Base-by-base conservation (phyloP, 2,113 vertebrate species). In the Diphyllodes magnificus region DNA sequence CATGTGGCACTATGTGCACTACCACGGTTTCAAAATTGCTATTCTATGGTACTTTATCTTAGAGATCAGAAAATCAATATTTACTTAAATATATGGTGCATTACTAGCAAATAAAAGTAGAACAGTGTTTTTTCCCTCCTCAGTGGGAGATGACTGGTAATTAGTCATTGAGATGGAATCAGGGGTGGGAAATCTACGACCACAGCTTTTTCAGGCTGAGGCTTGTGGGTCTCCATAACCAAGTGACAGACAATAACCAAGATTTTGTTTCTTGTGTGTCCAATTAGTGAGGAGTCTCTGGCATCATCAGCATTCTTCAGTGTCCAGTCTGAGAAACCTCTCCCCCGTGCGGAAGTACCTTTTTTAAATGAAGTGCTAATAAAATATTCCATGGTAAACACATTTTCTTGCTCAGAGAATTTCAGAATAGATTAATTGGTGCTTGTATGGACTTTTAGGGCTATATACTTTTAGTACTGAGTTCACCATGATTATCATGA, bases 11-110 rank as follows among this genome's bases (percentile, higher is more conserved):
- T 90, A 7, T 77, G 40, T 81, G 82, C 50, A 44, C 40, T 90
- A 60, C n/a, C 28, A 39, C 39, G 0, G 1, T 71, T 96, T 90
- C 60, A 93, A 90, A 93, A 93, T 93, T 88, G 60, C 79, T 53
- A 25, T 93, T 92, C 76, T 83, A 13, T 64, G 92, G 33, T 71
- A 83, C 79, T 96, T 88, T 59, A 92, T 95, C 90, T 96, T 83
- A 44, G 44, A 71, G 85, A 92, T 95, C 80, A 91, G 61, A 95
- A 96, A 96, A 95, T 96, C 93, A 95, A 96, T 95, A 95, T 95
- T 92, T 96, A 78, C 94, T 94, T 88, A 94, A 94, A 95, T 91
- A 94, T 94, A 95, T 75, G 75, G 84, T 83, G 88, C 61, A 78
- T 33, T 93, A 85, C 85, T 93, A 83, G 82, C 92, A 96, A 95